These are phyloP conservation scores for Cremastinae sp. DNA, from an alignment of 2,888 invertebrate species.

Conservation along the genomic window DNA sequence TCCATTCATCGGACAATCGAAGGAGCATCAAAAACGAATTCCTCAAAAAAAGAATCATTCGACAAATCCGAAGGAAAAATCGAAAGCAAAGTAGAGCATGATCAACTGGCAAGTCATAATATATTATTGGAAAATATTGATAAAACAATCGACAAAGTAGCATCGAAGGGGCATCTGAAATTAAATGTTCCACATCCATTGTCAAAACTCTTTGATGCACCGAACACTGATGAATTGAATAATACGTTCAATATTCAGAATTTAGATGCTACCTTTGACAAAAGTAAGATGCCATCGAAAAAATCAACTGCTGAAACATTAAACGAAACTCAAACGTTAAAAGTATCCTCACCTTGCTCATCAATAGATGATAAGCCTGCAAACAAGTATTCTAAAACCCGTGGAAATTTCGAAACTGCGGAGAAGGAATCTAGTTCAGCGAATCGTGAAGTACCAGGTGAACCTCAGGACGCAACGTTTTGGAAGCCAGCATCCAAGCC, in stretches of 20 bases:
- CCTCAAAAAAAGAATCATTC: not conserved
- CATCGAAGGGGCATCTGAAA: slow-evolving; percentile 59
- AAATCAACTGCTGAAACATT: not conserved
- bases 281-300: slow-evolving; percentile 6
- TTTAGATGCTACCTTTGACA: slow-evolving; percentile 25
- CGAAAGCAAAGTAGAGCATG: not conserved
- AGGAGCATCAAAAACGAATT: not conserved
- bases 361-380: too few relatives aligned
- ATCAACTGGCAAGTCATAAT: slow-evolving; percentile 13
- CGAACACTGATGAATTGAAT: slow-evolving; percentile 48
- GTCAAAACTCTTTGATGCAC: slow-evolving; percentile 65
- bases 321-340: too few relatives aligned
- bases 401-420: too few relatives aligned
- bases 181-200: slow-evolving; percentile 67
- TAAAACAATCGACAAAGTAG: slow-evolving; percentile 62
- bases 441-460: too few relatives aligned
- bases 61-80: slow-evolving; percentile 29
- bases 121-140: slow-evolving; percentile 58
- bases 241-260: slow-evolving; percentile 6
- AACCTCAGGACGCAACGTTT: too few relatives aligned
- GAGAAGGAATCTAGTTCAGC: too few relatives aligned
- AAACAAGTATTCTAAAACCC: too few relatives aligned
- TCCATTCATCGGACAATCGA: not conserved
- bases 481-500: too few relatives aligned
- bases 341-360: too few relatives aligned